Percentiles rank a stretch among this genome's conserved stretches.
phyloP scores from a whole-genome alignment of 35 echinoderm and acorn worm genomes.

The Lytechinus pictus region DNA sequence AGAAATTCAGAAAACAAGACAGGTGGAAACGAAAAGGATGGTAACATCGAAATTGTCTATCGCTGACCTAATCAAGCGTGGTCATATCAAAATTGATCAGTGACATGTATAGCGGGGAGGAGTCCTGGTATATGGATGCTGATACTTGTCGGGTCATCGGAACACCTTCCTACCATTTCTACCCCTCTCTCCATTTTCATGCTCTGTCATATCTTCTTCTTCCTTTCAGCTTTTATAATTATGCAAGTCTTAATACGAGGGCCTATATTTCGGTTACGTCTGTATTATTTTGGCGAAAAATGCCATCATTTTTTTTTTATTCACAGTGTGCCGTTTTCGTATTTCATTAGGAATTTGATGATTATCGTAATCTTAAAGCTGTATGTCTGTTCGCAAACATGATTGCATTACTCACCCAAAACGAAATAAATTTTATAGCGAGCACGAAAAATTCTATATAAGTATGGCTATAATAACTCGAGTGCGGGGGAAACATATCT shows the following conservation, averaged over 20 bases:
- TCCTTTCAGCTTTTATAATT: background rate
- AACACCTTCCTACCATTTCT: background rate
- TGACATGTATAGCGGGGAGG: background rate
- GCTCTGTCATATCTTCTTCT: slow-evolving; percentile 9
- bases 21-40: slow-evolving; percentile 36
- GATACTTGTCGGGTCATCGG: background rate
- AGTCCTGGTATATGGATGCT: background rate
- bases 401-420: no score
- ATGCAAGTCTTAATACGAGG: background rate
- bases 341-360: no score
- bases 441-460: no score
- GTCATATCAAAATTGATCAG: slow-evolving; percentile 47
- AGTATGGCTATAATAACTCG: no score
- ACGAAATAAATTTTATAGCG: no score
- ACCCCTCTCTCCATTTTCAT: background rate
- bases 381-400: no score
- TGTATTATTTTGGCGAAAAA: background rate
- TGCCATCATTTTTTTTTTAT: background rate
- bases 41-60: slow-evolving; percentile 50
- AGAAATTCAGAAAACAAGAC: slow-evolving; percentile 55
- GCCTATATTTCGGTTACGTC: background rate
- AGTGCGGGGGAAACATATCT: no score
- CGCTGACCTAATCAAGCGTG: slow-evolving; percentile 25
- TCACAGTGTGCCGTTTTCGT: no score
- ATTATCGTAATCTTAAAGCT: no score